phyloP scores from a whole-genome alignment of 2,113 vertebrate genomes.

The Gulo gulo region DNA sequence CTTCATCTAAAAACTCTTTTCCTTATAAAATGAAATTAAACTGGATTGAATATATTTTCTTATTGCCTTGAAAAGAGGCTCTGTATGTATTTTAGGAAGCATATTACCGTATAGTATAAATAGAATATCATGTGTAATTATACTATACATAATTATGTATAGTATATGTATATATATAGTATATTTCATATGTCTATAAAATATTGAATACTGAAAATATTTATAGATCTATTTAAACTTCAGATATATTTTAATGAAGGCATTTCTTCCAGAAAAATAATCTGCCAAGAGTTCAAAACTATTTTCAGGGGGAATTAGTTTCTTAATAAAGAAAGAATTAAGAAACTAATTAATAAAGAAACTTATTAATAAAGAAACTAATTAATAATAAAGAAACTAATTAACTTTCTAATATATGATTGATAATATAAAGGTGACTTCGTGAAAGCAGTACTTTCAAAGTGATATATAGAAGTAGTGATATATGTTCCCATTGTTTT shows the following conservation, averaged over 20 bases:
- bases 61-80: not conserved
- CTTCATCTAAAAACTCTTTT: not conserved
- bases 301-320: not conserved
- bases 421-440: not conserved
- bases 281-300: not conserved
- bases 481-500: not conserved
- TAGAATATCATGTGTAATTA: not conserved
- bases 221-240: not conserved
- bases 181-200: not conserved
- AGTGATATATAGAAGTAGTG: not conserved
- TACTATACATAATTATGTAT: not conserved
- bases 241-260: not conserved
- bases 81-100: not conserved
- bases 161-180: not conserved
- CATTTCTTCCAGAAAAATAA: not conserved
- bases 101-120: not conserved
- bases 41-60: not conserved
- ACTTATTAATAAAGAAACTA: no score
- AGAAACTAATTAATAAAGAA: not conserved
- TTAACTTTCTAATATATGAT: not conserved
- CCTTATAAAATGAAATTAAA: constrained; percentile 11
- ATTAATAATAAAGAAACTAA: not conserved
- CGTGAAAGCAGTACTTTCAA: not conserved
- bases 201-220: not conserved
- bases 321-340: not conserved